A percentile compares a stretch with the other conserved stretches of the same genome.
Conservation (phyloP, 2,113 vertebrate species). For the Antechinus stuartii region DNA sequence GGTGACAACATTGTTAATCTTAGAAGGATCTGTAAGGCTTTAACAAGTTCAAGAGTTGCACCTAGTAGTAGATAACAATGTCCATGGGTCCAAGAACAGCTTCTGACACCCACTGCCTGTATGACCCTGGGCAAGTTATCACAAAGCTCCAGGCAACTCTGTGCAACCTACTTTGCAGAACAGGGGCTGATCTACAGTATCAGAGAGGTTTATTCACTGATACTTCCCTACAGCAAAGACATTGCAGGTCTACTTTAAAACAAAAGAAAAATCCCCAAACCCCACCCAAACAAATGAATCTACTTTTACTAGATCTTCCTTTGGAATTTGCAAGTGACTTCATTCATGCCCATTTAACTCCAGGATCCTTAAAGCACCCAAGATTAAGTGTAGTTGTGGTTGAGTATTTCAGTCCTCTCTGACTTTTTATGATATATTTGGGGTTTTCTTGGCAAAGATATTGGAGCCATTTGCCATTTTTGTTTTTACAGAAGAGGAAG, state of each 20-base stretch:
- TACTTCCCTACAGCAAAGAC: neutral
- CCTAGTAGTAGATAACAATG: neutral
- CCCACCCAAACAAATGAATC: slow-evolving; percentile 32
- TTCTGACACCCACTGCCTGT: neutral
- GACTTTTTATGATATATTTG: neutral
- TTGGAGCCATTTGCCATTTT: neutral
- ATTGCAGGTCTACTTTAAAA: no score
- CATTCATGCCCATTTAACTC: slow-evolving; percentile 69
- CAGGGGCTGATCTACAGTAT: neutral
- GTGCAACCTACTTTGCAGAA: neutral
- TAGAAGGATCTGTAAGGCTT: neutral
- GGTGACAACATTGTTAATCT: neutral
- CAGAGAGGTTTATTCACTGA: neutral
- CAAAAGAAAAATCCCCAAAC: neutral
- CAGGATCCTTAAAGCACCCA: slow-evolving; percentile 72
- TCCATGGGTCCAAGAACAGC: neutral
- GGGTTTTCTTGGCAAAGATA: neutral
- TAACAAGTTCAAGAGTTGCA: neutral
- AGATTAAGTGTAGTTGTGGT: slow-evolving; percentile 51
- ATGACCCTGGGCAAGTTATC: neutral
- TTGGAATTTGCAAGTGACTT: slow-evolving; percentile 73
- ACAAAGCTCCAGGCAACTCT: neutral
- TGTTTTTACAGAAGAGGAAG: neutral
- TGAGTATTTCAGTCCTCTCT: neutral
- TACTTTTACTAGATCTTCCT: slow-evolving; percentile 59